Base-by-base conservation (phyloP, 2,113 vertebrate species). In the Platysteira castanea region DNA sequence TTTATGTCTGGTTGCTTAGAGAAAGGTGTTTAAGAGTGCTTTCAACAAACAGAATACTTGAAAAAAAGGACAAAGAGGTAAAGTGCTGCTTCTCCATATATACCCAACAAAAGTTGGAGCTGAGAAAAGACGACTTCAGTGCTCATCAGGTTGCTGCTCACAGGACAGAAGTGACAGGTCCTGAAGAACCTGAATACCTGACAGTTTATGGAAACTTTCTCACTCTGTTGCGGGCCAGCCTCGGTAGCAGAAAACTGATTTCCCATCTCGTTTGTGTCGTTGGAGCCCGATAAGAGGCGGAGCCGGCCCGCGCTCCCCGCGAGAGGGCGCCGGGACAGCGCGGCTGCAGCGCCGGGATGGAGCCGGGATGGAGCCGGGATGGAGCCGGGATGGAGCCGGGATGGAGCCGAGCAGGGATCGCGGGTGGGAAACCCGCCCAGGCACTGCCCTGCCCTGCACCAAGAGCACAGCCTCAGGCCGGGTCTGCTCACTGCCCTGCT, bases 401-500 rank as follows among this genome's bases (percentile, higher is more conserved):
- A 56, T 22, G 3, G 31, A n/a, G n/a, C 22, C 17, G 13, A 9
- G 33, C 33, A 15, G 19, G 46, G 28, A 42, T 10, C 6, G 37
- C 0, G 3, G 22, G n/a, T 2, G 28, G 64, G 47, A 61, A 60
- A 24, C 20, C 39, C 3, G 52, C 22, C 12, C 23, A 23, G 39
- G 47, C 19, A 16, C 6, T 24, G 63, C 28, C 33, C 13, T 59
- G 49, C 24, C 44, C 28, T 5, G 56, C 44, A 52, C 18, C 24
- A 60, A 14, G 42, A 70, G 42, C 37, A 27, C n/a, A 27, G 10
- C 27, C 50, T 64, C 68, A 7, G 23, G 33, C 23, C 47, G 9
- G 19, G 6, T 18, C 59, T 4, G 39, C 50, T 13, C 56, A 2
- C 67, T 26, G 33, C 56, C 57, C 0, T 0, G 10, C 33, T 23